Evolutionary conservation across 2,797 vertebrate species (phyloP).

Genomic region (Enteromius trimaculatus): DNA sequence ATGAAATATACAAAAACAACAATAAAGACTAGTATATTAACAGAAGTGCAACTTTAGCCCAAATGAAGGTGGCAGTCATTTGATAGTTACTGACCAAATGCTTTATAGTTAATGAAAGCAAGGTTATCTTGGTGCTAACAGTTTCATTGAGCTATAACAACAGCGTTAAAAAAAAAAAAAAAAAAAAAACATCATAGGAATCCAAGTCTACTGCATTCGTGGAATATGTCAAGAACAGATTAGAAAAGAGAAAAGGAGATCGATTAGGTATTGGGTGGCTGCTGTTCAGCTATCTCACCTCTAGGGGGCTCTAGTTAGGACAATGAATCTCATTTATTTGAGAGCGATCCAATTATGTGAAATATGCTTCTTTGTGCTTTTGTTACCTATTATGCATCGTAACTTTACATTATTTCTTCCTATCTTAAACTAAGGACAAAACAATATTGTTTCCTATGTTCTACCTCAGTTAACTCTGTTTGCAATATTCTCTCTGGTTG

Average conservation of each 20-base stretch:
- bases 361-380: background rate
- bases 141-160: background rate
- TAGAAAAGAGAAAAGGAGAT: background rate
- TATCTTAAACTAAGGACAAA: background rate
- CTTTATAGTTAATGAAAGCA: background rate
- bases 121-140: background rate
- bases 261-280: background rate
- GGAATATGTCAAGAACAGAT: background rate
- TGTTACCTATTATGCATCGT: background rate
- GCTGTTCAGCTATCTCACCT: slow-evolving; percentile 13
- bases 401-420: background rate
- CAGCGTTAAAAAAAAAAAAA: background rate
- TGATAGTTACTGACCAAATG: background rate
- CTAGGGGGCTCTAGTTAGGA: slow-evolving; percentile 47
- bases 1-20: background rate
- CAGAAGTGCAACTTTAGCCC: background rate
- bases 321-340: background rate
- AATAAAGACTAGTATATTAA: background rate
- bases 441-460: background rate
- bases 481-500: background rate
- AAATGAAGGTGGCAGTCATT: background rate
- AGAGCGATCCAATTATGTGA: background rate
- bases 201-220: background rate
- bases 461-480: background rate
- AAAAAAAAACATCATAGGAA: too few species aligned